Evolutionary conservation across 2,888 invertebrate genomes (phyloP), one percentile per base, ranked within the genome.

Genomic region (Hymenopus coronatus): DNA sequence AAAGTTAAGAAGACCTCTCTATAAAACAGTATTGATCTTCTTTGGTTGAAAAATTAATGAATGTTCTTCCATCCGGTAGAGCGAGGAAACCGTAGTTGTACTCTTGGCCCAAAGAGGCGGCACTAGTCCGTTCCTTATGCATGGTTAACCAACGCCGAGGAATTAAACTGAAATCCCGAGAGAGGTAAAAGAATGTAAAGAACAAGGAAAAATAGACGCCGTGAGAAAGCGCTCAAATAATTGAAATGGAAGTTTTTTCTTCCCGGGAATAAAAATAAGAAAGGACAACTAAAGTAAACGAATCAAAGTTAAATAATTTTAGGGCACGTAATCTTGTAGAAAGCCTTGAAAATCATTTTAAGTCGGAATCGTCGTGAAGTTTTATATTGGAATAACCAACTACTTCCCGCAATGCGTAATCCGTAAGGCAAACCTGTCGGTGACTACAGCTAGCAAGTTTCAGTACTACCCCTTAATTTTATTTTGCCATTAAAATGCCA

Each of bases 31-130:
- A 88, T 88, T 82, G 88, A 83, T 83, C 88, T 27, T 25, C 54
- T 70, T 70, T 28, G 54, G 84, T 33, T 83, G 88, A 88, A 88
- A 84, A 88, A 88, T 88, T 83, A 88, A 88, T 88, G 83, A 88
- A 88, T 83, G 83, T 83, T 84, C 46, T 88, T 88, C 83, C 30
- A 82, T 82, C 33, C 28, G 40, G 85, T 40, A 54, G 85, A 85
- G 54, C 27, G 27, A 84, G 40, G 33, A 84, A 46, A 46, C 33
- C n/a, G 84, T 46, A 85, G 85, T 85, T 40, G 54, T 85, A 40
- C 85, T n/a, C 25, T 4, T 25, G 25, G 54, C 54, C 54, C 15
- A 20, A 20, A 70, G 54, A 70, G 54, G 54, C 54, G 25, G 54
- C 54, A 70, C 54, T 20, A 20, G 54, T 70, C 54, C 54, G 54